Base-by-base conservation (phyloP, 2,113 vertebrate genomes). In the Sorex fumeus region DNA sequence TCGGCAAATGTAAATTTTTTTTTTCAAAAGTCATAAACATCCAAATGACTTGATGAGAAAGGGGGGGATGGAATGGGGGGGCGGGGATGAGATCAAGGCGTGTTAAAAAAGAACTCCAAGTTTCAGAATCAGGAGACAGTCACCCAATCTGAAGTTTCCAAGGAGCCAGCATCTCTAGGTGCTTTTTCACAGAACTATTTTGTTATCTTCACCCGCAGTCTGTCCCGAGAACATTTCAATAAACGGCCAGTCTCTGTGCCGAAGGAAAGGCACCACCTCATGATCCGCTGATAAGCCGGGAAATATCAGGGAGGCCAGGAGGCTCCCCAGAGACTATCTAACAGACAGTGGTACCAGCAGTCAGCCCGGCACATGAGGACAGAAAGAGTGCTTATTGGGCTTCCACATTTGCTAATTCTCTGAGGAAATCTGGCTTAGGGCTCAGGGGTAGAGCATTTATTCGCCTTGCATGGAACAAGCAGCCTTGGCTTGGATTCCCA, bases 201-300 rank as follows among this genome's bases (percentile, higher is more conserved):
- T 81, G 80, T 76, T 96, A 92, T 92, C 91, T 72, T 93, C 47
- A 85, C 87, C 92, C 60, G 47, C 91, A 74, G 75, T 81, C 76
- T 74, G 75, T 86, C 10, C 76, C 40, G 83, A 92, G 78, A 83
- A 70, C 76, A 70, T 91, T 90, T 50, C 88, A 81, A 36, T 78
- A 80, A 97, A 95, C 80, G 8, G 83, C 72, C 66, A 2, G 88
- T 40, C 72, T 93, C 76, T 66, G 30, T 95, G 95, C 94, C 96
- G 95, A 94, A 95, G 93, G 92, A 78, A 94, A 91, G 70, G 36
- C 27, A 64, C 28, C 60, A 74, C 8, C 80, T 71, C 74, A 70
- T 34, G 94, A 91, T 81, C 9, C 0, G 0, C 87, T 28, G 93
- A 93, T 90, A 91, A 74, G 90, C 36, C 0, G 25, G 30, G 75